phyloP scores from a whole-genome alignment of 1,140 invertebrate species.

The Brachionus rotundiformis region DNA sequence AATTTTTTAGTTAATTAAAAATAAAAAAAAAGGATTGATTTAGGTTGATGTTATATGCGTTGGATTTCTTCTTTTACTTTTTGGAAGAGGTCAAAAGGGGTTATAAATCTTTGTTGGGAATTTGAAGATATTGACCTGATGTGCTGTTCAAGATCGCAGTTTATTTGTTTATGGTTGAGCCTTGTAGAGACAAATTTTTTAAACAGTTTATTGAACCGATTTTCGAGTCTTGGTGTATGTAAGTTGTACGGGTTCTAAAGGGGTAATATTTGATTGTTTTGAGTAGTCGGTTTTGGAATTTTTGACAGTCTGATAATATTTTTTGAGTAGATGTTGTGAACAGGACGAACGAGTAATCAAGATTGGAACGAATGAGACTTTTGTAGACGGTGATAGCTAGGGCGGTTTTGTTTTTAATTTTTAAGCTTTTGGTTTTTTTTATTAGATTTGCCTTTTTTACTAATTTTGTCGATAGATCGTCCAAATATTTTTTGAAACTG shows the following conservation, averaged over 20 bases:
- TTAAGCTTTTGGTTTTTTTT: not conserved
- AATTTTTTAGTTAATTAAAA: not conserved
- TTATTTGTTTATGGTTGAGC: slow-evolving; percentile 11
- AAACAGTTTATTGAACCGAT: not conserved
- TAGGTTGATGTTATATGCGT: not conserved
- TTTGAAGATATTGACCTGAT: not conserved
- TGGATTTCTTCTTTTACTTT: not conserved
- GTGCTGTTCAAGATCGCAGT: slow-evolving; percentile 9
- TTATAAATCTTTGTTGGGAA: not conserved
- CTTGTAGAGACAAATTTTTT: not conserved
- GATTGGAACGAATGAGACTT: not conserved
- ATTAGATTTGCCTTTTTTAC: not conserved
- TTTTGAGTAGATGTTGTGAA: not conserved
- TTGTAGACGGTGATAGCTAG: not conserved
- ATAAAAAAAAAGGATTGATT: not conserved
- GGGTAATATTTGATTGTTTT: not conserved
- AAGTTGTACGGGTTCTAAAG: not conserved
- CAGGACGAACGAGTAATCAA: not conserved
- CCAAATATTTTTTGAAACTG: not conserved
- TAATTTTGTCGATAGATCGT: not conserved
- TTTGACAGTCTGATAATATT: not conserved
- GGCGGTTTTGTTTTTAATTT: not conserved
- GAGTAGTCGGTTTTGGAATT: not conserved
- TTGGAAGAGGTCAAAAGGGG: not conserved
- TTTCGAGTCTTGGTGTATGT: not conserved